Evolutionary conservation across 2,888 invertebrate species (phyloP), one percentile per base, ranked within the genome.

Genomic region (Phengaris alcon): DNA sequence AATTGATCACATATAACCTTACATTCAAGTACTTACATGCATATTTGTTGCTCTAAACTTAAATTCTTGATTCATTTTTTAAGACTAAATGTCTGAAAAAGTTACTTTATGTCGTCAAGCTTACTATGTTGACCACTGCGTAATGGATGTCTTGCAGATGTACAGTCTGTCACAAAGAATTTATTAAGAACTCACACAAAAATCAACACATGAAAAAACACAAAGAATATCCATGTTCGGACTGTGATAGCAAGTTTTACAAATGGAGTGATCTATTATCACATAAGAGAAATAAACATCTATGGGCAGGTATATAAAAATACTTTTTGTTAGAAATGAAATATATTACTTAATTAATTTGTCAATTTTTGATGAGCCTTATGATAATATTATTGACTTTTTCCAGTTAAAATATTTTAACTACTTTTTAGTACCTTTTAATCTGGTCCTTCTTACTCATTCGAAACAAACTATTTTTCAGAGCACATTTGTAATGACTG

Each of bases 141-240:
- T 22, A 22, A 15, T 59, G 9, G 9, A 22, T 22, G 79, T 69
- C 68, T 86, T 93, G 77, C 81, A 94, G 94, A 35, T 96, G 96
- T 82, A 86, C 91, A 6, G 84, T 91, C 35, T 96, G 96, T 79
- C 78, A 84, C 0, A 90, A 89, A 77, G 89, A 89, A 22, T 95
- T 94, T 83, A 82, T 89, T 3, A 91, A 87, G 73, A 81, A 90
- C 9, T 86, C 84, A 81, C 93, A 92, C 12, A 91, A 93, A 75
- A 93, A 90, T 55, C 91, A 87, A 68, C 95, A 95, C 77, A 85
- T 90, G 84, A 82, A 84, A 75, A 84, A 82, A 13, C 94, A 93
- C 74, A 92, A 94, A 80, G 87, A 85, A 0, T 94, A 95, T 79
- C 86, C 83, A 44, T 94, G 94, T 79, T 83, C 88, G 12, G 84